Evolutionary conservation across 2,113 vertebrate species (phyloP).

Genomic region (Gallinago undulata): DNA sequence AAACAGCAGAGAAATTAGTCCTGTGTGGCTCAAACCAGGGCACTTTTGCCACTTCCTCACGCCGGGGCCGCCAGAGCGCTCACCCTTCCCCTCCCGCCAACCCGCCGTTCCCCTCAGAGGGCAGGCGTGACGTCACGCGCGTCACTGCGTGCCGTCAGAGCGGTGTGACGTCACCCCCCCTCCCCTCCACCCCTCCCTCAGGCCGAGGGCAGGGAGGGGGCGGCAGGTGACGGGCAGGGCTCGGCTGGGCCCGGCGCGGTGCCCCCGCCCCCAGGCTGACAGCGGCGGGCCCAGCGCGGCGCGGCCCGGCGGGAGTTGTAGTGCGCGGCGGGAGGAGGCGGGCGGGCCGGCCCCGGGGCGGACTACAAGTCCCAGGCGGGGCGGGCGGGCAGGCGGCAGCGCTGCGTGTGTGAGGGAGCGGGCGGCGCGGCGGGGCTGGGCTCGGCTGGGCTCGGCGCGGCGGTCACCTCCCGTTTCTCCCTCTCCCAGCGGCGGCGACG

Average conservation of each 20-base stretch:
- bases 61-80: too few species aligned
- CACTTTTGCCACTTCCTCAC: not conserved
- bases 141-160: not conserved
- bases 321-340: constrained; percentile 8
- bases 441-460: not conserved
- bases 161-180: not conserved
- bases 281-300: not conserved
- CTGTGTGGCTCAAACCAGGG: not conserved
- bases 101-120: not conserved
- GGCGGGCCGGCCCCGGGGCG: not conserved
- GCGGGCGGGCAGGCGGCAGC: not conserved
- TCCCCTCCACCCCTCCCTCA: too few species aligned
- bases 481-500: constrained; percentile 10
- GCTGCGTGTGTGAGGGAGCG: not conserved
- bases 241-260: not conserved
- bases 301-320: constrained; percentile 73
- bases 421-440: not conserved
- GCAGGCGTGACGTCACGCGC: not conserved
- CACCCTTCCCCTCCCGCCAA: too few species aligned
- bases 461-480: not conserved
- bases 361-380: constrained; percentile 69
- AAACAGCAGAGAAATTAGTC: not conserved
- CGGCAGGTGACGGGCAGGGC: not conserved
- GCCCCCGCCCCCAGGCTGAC: not conserved
- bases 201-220: not conserved